Evolutionary conservation across 2,113 vertebrate species (phyloP).

Genomic region (human (Homo sapiens)): GRCh38 chr5:120996501-120997000

Average conservation of each 20-base stretch:
- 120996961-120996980: neutral
- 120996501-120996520: too few relatives aligned
- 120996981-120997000: neutral
- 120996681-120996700: neutral
- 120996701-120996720: neutral
- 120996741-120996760: neutral
- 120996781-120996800: neutral
- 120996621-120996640: too few relatives aligned
- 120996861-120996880: neutral
- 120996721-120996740: neutral
- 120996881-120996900: neutral
- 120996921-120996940: neutral
- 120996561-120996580: too few relatives aligned
- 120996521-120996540: too few relatives aligned
- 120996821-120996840: neutral
- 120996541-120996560: too few relatives aligned
- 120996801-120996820: neutral
- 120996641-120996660: neutral
- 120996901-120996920: rapidly evolving
- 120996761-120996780: neutral
- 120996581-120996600: too few relatives aligned
- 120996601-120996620: too few relatives aligned
- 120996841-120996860: neutral
- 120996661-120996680: neutral
- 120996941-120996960: neutral